Conservation (phyloP, 2,797 vertebrate genomes). For the Margarornis squamiger region DNA sequence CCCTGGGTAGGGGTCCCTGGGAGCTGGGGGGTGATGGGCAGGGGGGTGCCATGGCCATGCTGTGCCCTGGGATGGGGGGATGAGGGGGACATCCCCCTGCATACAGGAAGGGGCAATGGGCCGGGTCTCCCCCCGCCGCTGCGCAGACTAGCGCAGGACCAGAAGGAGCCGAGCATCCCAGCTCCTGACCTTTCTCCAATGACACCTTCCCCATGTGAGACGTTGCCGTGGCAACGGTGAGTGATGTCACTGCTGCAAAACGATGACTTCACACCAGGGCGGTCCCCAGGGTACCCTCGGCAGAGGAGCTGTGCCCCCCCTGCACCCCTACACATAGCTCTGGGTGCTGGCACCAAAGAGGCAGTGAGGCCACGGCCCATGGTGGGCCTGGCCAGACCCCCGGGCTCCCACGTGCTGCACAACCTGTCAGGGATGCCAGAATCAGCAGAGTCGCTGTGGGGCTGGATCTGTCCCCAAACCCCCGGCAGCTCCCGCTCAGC, state of each 20-base stretch:
- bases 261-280: slow-evolving; percentile 32
- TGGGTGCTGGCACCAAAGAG: rapidly evolving
- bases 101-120: neutral
- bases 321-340: neutral
- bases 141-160: neutral
- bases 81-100: rapidly evolving
- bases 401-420: rapidly evolving
- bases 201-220: neutral
- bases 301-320: neutral
- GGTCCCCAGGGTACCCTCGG: neutral
- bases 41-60: neutral
- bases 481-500: neutral
- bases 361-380: rapidly evolving
- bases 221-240: neutral
- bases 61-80: neutral
- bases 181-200: slow-evolving; percentile 32
- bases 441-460: neutral
- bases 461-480: neutral
- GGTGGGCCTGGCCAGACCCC: neutral
- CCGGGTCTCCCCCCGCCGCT: too few species aligned
- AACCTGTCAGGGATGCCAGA: rapidly evolving
- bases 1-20: neutral
- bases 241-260: slow-evolving; percentile 48
- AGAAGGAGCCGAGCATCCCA: neutral
- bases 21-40: neutral